Evolutionary conservation across 1,140 invertebrate genomes (phyloP).

Genomic region (Diorhabda sublineata): DNA sequence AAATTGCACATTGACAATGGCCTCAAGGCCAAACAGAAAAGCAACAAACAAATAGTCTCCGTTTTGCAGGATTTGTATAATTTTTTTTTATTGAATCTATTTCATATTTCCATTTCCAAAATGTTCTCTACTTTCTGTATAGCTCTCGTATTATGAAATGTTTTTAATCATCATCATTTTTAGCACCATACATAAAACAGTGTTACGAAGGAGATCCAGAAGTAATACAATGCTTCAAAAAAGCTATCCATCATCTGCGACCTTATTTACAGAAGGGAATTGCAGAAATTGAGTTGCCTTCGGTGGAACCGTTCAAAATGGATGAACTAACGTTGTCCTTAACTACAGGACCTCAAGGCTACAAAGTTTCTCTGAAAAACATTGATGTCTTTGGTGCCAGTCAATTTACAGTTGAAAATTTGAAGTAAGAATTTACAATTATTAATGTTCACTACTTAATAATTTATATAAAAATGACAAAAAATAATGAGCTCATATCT

Average conservation of each 20-base stretch:
- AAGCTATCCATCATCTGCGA: conserved; percentile 58
- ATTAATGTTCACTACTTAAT: too few species aligned
- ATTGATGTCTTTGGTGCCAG: conserved; percentile 65
- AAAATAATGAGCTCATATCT: too few species aligned
- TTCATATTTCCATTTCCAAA: too few species aligned
- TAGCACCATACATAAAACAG: conserved; percentile 67
- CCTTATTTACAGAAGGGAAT: conserved; percentile 65
- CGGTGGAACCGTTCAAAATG: conserved; percentile 68
- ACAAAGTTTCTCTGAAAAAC: conserved; percentile 63
- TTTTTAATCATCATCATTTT: conserved; percentile 30
- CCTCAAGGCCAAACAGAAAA: too few species aligned
- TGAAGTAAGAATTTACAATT: conserved; percentile 50
- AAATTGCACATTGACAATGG: too few species aligned
- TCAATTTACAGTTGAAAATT: conserved; percentile 61
- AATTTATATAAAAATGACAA: too few species aligned
- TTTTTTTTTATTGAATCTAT: too few species aligned
- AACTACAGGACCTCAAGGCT: conserved; percentile 66
- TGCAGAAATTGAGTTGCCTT: conserved; percentile 64
- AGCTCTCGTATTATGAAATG: too few species aligned
- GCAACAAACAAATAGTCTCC: too few species aligned
- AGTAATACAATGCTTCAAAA: conserved; percentile 58
- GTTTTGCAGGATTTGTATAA: too few species aligned
- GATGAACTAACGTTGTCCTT: conserved; percentile 63
- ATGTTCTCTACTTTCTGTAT: too few species aligned
- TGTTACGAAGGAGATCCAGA: conserved; percentile 62